Conservation (phyloP, 2,797 vertebrate genomes). For the Falco cherrug region DNA sequence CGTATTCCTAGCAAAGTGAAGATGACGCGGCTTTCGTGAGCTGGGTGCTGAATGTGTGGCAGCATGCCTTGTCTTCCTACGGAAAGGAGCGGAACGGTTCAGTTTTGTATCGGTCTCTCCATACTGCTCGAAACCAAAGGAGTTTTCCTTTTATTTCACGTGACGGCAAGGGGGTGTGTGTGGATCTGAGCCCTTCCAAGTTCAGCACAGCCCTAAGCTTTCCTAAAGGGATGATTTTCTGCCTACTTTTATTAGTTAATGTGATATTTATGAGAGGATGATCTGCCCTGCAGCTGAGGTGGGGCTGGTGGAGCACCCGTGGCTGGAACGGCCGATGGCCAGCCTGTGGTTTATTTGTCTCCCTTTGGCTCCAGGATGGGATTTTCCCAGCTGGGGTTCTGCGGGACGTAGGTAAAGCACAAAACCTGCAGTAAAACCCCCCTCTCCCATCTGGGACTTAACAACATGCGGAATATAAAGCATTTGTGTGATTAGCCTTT, state of each 20-base stretch:
- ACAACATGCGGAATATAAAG: neutral
- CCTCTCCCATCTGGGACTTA: too few species aligned
- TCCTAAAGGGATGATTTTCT: neutral
- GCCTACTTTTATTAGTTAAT: neutral
- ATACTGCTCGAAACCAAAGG: accelerated
- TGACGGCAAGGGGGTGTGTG: neutral
- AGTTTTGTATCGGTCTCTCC: neutral
- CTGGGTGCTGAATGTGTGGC: neutral
- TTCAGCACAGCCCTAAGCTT: accelerated
- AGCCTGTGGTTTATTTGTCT: accelerated
- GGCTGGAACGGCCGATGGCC: neutral
- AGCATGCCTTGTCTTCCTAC: neutral
- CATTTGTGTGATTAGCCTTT: neutral
- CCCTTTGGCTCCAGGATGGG: neutral
- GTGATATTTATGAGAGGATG: neutral
- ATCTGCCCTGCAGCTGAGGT: neutral
- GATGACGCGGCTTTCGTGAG: neutral
- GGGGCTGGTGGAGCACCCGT: neutral
- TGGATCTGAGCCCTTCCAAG: neutral
- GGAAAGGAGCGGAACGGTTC: neutral
- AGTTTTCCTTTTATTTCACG: neutral
- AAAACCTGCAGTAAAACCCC: too few species aligned
- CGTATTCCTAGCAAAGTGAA: accelerated
- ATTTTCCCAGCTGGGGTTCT: neutral
- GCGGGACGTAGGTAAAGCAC: neutral